Percentiles rank a stretch among this genome's conserved stretches.
Conservation (phyloP, 2,797 vertebrate genomes). For the Gymnoscopelus microlampas region DNA sequence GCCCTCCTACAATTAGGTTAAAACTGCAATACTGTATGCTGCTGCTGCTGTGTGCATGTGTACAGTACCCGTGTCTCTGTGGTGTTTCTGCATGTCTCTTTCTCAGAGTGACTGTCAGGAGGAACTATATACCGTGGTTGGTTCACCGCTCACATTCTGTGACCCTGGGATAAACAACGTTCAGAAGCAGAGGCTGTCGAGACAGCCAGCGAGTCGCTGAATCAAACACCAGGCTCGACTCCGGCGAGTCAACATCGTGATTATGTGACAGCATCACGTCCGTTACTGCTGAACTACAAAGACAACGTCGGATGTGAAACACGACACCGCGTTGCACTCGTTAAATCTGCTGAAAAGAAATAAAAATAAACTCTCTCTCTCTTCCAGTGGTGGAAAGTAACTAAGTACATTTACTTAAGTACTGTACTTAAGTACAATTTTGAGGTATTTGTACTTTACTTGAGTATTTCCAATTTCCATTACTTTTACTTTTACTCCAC, state of each 20-base stretch:
- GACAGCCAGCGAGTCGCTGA: constrained; percentile 10
- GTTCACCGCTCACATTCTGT: neutral
- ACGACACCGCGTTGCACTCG: constrained; percentile 10
- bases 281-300: constrained; percentile 44
- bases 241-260: constrained; percentile 9
- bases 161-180: constrained; percentile 13
- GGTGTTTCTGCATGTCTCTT: neutral
- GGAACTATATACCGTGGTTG: neutral
- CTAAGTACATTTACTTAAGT: too few relatives aligned
- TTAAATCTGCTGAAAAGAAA: neutral
- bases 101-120: constrained; percentile 7
- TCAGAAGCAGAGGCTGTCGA: constrained; percentile 2
- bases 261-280: constrained; percentile 16
- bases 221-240: constrained; percentile 11
- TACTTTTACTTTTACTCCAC: too few relatives aligned
- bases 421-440: too few relatives aligned
- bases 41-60: constrained; percentile 20
- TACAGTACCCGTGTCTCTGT: neutral
- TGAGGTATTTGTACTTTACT: too few relatives aligned
- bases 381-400: too few relatives aligned
- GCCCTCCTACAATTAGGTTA: too few relatives aligned
- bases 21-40: neutral
- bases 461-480: too few relatives aligned
- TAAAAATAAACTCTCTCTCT: neutral
- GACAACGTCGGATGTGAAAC: constrained; percentile 46